Evolutionary conservation across 2,113 vertebrate species (phyloP), one percentile per base, ranked within the genome.

Genomic region (Cynoglossus semilaevis): DNA sequence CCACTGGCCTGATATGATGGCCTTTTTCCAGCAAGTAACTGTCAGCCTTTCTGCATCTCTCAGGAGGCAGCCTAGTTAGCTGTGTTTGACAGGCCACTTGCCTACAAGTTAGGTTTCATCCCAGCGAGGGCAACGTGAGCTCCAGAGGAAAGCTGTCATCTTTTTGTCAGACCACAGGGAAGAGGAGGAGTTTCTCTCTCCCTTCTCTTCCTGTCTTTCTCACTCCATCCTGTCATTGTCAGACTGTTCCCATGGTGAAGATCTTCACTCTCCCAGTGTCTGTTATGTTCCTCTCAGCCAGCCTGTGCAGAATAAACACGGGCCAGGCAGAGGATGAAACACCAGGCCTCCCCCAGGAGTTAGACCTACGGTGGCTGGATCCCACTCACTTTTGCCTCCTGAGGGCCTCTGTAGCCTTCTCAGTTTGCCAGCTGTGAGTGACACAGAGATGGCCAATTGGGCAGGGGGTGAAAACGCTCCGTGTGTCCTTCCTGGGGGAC

Each of bases 91-190:
- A 90, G 78, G 72, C 84, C 58, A 74, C 76, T 77, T 37, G 74
- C 81, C 79, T 84, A 82, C 82, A 77, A 87, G 77, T 77, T 72
- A 75, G 71, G 82, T 69, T 84, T 71, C 58, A 75, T 71, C 73
- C 81, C 71, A 73, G 74, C 43, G 81, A 77, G 70, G 68, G 64
- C 62, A 79, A 71, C 81, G 65, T 41, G 63, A 87, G 59, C 80
- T 86, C 75, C 73, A 84, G 80, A 87, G 85, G 85, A 85, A 89
- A 86, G 84, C 84, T 85, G 88, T 79, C 86, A 89, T 85, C 56
- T 80, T 83, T 85, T 75, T 85, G 62, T 79, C 78, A 71, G 81
- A 83, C 77, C 75, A 85, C 61, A 82, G 80, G 75, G 71, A 70
- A 71, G 80, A 83, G 63, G 64, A 74, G 58, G 71, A 67, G 70